phyloP scores from a whole-genome alignment of 2,888 invertebrate genomes.

The Drosophila glabriapex region DNA sequence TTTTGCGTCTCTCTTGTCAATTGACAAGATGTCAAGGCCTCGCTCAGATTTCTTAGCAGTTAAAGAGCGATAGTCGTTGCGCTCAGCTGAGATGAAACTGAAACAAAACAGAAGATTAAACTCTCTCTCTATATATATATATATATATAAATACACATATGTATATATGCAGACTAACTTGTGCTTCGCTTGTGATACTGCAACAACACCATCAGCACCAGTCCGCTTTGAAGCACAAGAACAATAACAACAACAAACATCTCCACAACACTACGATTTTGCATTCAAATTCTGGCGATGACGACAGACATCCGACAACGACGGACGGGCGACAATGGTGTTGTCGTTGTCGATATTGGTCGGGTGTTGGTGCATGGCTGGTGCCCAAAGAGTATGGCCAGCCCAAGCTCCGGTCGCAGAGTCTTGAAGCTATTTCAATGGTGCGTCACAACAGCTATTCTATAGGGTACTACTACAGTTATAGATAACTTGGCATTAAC shows the following conservation, averaged over 20 bases:
- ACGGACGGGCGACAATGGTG: slow-evolving; percentile 13
- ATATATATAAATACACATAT: slow-evolving; percentile 29
- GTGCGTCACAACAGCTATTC: slow-evolving; percentile 37
- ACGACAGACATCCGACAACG: slow-evolving; percentile 62
- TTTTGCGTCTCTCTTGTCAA: slow-evolving; percentile 32
- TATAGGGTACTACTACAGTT: slow-evolving; percentile 28
- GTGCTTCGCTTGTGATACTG: slow-evolving; percentile 32
- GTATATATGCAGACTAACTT: neutral
- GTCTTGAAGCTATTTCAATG: slow-evolving; percentile 54
- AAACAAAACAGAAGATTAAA: slow-evolving; percentile 52
- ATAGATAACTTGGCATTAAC: slow-evolving; percentile 9
- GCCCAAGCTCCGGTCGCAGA: slow-evolving; percentile 28
- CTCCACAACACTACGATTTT: slow-evolving; percentile 45
- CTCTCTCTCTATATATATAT: slow-evolving; percentile 33
- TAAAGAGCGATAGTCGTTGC: neutral
- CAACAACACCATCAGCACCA: slow-evolving; percentile 31
- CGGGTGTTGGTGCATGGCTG: slow-evolving; percentile 21
- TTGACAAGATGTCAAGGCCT: slow-evolving; percentile 12
- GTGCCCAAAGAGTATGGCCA: slow-evolving; percentile 48
- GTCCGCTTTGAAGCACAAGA: slow-evolving; percentile 17
- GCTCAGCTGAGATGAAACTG: slow-evolving; percentile 16
- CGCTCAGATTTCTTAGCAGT: slow-evolving; percentile 2
- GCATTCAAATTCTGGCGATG: slow-evolving; percentile 74
- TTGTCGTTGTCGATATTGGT: slow-evolving; percentile 26
- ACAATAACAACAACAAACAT: slow-evolving; percentile 21